Evolutionary conservation across 2,888 invertebrate species (phyloP).

Genomic region (Pachycephus smyrnensis): DNA sequence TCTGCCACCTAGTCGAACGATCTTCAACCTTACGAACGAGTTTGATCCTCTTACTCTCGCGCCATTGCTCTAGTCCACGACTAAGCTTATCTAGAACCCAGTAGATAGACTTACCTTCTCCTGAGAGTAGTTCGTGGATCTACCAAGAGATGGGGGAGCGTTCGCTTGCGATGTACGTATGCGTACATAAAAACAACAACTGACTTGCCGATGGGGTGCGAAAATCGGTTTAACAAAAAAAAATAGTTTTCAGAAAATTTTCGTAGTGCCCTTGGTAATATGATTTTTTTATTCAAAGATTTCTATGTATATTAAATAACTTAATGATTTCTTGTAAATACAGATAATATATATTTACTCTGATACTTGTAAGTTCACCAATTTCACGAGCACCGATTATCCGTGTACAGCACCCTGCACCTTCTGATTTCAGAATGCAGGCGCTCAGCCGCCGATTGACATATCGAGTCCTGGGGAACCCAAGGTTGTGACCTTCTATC

Average conservation of each 20-base stretch:
- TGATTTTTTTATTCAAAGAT: not conserved
- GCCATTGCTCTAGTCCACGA: not conserved
- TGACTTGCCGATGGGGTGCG: not conserved
- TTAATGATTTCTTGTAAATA: not conserved
- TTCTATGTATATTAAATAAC: not conserved
- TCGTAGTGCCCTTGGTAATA: not conserved
- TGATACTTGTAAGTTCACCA: not conserved
- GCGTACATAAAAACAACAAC: not conserved
- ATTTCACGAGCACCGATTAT: slow-evolving; percentile 13
- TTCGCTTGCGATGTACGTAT: slow-evolving; percentile 11
- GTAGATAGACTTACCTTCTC: slow-evolving; percentile 30
- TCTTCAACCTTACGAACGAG: slow-evolving; percentile 47
- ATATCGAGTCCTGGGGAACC: slow-evolving; percentile 60
- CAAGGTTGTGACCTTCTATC: slow-evolving; percentile 59
- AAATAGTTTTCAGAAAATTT: not conserved
- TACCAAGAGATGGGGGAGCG: slow-evolving; percentile 47
- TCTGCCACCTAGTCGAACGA: slow-evolving; percentile 34
- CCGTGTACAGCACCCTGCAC: slow-evolving; percentile 54
- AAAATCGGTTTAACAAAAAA: not conserved
- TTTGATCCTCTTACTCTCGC: slow-evolving; percentile 26
- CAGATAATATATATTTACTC: not conserved
- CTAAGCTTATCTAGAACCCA: not conserved
- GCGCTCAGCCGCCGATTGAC: slow-evolving; percentile 48
- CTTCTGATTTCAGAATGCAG: slow-evolving; percentile 61
- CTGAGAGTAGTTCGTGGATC: slow-evolving; percentile 37